Evolutionary conservation across 2,113 vertebrate genomes (phyloP), one percentile per base, ranked within the genome.

Genomic region (Tylochromis polylepis): DNA sequence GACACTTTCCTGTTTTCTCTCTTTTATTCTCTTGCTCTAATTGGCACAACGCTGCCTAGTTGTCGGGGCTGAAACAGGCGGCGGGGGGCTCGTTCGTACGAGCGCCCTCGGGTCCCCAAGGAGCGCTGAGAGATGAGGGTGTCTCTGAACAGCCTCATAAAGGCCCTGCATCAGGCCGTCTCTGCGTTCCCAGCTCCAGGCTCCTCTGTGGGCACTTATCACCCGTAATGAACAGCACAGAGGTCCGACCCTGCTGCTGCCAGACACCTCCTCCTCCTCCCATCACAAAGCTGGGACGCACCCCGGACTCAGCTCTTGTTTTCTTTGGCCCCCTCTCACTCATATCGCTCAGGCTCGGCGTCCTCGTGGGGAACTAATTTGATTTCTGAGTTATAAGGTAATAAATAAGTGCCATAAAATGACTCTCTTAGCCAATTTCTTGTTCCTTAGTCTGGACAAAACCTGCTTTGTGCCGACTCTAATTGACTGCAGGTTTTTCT

Each of bases 341-440:
- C 85, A 56, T 89, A 94, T 95, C 93, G 85, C 90, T 92, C 90
- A 15, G 3, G 84, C 90, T 87, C 91, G 22, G 84, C 84, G 85
- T 91, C 88, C 92, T 96, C 94, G 79, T 85, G 93, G 88, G 92
- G 93, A 96, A 94, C 94, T 96, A 90, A 95, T 96, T 95, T 95
- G 94, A 96, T 96, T 96, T 95, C 65, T 84, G 93, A 88, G 95
- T 95, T 95, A 95, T 93, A 95, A 92, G 94, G 90, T 89, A 89
- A 95, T 96, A 96, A 96, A 96, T 95, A 95, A 95, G 75, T 34
- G 91, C 92, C 91, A 90, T 96, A 95, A 96, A 96, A 90, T 89
- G 89, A 88, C 85, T 83, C 86, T 81, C 70, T 82, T 5, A 83
- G 81, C 55, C 85, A 79, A 72, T 75, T 70, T 53, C 43, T 31